Evolutionary conservation across 2,797 vertebrate genomes (phyloP), one percentile per base, ranked within the genome.

Genomic region (Xenopus petersii): DNA sequence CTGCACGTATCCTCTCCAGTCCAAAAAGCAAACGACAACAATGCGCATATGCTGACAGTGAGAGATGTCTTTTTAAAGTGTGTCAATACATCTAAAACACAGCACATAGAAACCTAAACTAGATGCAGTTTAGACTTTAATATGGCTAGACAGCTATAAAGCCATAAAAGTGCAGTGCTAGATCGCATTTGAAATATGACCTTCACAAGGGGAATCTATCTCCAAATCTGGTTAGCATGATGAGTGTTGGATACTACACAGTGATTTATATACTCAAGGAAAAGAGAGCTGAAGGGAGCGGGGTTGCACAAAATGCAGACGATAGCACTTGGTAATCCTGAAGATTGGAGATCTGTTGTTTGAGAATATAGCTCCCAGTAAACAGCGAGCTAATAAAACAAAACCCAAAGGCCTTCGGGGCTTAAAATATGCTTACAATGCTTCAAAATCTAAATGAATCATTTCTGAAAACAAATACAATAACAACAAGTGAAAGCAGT

Each of bases 381-480:
- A 79, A 79, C 76, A 79, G 66, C 42, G 65, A 67, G 71, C 74
- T 79, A 79, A 79, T 74, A 66, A 79, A 79, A 79, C 71, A 74
- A 67, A 74, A 64, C 76, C 76, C 76, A 79, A 60, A 74, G 76
- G 76, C 76, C 71, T 79, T 70, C 61, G 17, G 67, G 76, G 76
- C 76, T 79, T 79, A 79, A 71, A 70, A 79, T 70, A 70, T 70
- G 76, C 76, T 74, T 79, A 79, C 76, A 79, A 79, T 74, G 76
- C 76, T 79, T 74, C 71, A 49, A 74, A 67, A 79, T 60, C 62
- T 67, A 79, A 79, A 79, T 79, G 76, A 79, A 79, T 74, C 26
- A 79, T 79, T 73, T 73, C 58, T 65, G 61, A 79, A 71, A 79
- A 74, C 71, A 79, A 73, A 79, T 74, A 74, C 76, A 79, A 69